Conservation (phyloP, 2,797 vertebrate genomes). For the Crocidura indochinensis region DNA sequence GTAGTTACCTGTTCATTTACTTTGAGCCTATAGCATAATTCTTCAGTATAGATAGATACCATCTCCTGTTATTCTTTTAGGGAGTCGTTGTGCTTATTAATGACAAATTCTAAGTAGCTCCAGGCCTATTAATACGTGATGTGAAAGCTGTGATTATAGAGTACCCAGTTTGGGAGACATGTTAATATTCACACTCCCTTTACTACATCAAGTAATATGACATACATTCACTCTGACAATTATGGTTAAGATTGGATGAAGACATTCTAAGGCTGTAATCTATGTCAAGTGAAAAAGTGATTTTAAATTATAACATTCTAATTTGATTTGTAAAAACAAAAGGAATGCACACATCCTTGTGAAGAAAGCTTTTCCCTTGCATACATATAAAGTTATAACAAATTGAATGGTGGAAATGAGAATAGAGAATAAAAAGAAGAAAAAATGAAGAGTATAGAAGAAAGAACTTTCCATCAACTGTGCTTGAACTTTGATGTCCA, state of each 20-base stretch:
- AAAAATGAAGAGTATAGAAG: not conserved
- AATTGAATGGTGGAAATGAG: not conserved
- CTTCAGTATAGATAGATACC: slow-evolving; percentile 55
- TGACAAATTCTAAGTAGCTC: slow-evolving; percentile 68
- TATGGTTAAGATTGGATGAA: slow-evolving; percentile 58
- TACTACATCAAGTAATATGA: slow-evolving; percentile 70
- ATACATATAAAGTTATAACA: slow-evolving; percentile 33
- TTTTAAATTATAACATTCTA: slow-evolving; percentile 55
- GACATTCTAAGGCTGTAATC: slow-evolving; percentile 56
- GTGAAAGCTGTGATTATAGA: slow-evolving; percentile 68
- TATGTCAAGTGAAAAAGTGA: slow-evolving; percentile 65
- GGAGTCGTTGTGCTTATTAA: slow-evolving; percentile 74
- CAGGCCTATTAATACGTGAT: slow-evolving; percentile 65
- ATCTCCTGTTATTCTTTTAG: slow-evolving; percentile 71
- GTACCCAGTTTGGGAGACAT: slow-evolving; percentile 73
- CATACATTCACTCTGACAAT: slow-evolving; percentile 57
- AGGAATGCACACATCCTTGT: slow-evolving; percentile 16
- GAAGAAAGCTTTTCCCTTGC: slow-evolving; percentile 50
- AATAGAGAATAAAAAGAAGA: not conserved
- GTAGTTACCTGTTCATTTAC: slow-evolving; percentile 74
- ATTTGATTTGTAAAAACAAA: slow-evolving; percentile 48
- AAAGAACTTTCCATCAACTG: slow-evolving; percentile 35
- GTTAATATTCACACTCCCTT: slow-evolving; percentile 75
- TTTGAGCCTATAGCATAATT: slow-evolving; percentile 55
- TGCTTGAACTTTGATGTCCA: slow-evolving; percentile 13